phyloP scores from a whole-genome alignment of 2,113 vertebrate genomes.

The Reinhardtius hippoglossoides region DNA sequence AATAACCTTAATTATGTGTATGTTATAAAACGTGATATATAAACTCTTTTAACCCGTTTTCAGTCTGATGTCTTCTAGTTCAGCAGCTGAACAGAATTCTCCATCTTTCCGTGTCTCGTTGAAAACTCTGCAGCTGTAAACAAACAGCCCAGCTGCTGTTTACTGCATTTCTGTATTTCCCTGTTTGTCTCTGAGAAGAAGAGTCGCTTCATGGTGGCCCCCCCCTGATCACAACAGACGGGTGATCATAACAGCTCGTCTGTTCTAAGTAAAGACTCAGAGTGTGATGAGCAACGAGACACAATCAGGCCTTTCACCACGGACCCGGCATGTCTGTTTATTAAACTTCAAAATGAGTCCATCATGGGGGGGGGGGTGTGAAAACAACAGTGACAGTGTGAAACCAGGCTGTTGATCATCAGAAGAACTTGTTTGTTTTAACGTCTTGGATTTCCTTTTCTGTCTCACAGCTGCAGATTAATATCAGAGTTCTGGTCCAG shows the following conservation, averaged over 20 bases:
- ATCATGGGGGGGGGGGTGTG: not conserved
- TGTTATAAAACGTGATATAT: no score
- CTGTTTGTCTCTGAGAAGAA: conserved; percentile 24
- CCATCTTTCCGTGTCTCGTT: no score
- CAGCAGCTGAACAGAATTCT: not conserved
- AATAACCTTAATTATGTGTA: no score
- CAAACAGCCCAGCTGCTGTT: not conserved
- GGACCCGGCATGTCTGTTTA: conserved; percentile 16
- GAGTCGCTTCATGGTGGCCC: conserved; percentile 7
- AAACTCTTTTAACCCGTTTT: no score
- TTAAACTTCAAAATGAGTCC: conserved; percentile 25
- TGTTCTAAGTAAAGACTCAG: conserved; percentile 40
- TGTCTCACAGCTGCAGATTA: no score
- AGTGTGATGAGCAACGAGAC: conserved; percentile 16
- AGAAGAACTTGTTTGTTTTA: no score
- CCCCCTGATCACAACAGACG: conserved; percentile 19
- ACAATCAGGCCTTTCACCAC: conserved; percentile 58
- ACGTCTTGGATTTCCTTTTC: no score
- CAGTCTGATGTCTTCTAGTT: not conserved
- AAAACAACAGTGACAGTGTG: conserved; percentile 12
- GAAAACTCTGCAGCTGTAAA: not conserved
- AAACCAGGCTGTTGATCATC: not conserved
- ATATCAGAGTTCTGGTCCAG: no score
- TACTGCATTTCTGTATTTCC: conserved; percentile 12
- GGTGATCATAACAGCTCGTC: conserved; percentile 40